Evolutionary conservation across 1,140 invertebrate genomes (phyloP).

Genomic region (Drosophila takahashii): DNA sequence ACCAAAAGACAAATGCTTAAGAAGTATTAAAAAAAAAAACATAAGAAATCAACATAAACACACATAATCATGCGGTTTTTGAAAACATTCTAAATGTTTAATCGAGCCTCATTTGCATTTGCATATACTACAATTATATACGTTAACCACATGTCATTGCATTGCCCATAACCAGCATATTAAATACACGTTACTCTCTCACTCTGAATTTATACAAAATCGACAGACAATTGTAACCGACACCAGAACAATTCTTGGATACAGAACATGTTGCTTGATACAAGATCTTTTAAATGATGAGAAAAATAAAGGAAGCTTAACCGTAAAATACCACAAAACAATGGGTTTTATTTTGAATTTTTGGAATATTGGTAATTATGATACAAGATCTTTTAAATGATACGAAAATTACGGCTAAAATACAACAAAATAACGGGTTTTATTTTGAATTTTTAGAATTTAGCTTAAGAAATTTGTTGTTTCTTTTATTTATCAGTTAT

Average conservation of each 20-base stretch:
- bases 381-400: no score
- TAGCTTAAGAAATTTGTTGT: no score
- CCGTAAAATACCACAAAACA: slow-evolving; percentile 58
- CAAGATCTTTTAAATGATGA: slow-evolving; percentile 79
- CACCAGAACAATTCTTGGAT: slow-evolving; percentile 58
- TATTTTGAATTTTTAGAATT: no score
- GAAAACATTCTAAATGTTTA: slow-evolving; percentile 76
- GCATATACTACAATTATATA: slow-evolving; percentile 57
- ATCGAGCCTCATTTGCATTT: slow-evolving; percentile 77
- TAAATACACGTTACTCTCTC: slow-evolving; percentile 63
- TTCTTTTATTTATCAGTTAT: no score
- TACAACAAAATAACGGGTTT: no score
- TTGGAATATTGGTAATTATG: no score
- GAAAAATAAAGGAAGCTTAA: slow-evolving; percentile 84
- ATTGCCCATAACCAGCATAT: slow-evolving; percentile 43
- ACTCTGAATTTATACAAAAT: slow-evolving; percentile 62
- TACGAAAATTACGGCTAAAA: no score
- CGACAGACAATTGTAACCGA: slow-evolving; percentile 57
- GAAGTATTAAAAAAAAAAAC: slow-evolving; percentile 77
- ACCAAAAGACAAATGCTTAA: slow-evolving; percentile 81
- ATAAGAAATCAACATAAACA: slow-evolving; percentile 15
- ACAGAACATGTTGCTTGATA: slow-evolving; percentile 80
- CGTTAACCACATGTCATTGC: slow-evolving; percentile 57
- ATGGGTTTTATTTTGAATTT: neutral
- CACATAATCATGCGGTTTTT: slow-evolving; percentile 79